Base-by-base conservation (phyloP, 2,797 vertebrate genomes). In the Arctocebus calabarensis region DNA sequence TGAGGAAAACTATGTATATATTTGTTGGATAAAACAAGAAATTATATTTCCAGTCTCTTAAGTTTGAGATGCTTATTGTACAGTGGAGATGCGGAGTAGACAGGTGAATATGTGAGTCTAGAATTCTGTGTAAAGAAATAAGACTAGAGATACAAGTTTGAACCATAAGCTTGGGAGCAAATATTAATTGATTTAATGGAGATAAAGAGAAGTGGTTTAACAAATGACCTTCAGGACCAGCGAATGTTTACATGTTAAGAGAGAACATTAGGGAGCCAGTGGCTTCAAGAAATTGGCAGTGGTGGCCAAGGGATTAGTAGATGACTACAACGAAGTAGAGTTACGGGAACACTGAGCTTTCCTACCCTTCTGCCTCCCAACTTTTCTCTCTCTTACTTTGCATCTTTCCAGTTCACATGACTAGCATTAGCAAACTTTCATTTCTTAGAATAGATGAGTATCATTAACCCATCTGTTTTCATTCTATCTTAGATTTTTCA, bases 391-490 rank as follows among this genome's bases (percentile, higher is more conserved):
- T 75, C 70, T 91, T 11, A 25, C 52, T 85, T 68, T n/a, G 43
- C 43, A 27, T 73, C 82, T 70, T 84, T 52, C 22, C n/a, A 20
- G n/a, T 45, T 75, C 40, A 25, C 48, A 66, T 27, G 68, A 40
- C 48, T 20, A 48, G 27, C n/a, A 34, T 75, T 75, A 66, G 61
- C 25, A 86, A 86, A 84, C 43, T 74, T 66, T 32, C 77, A 68
- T 79, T 91, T 92, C 14, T 14, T 57, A 37, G 64, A n/a, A n/a
- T 57, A 68, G 37, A 27, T 7, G 97, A 97, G 97, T 97, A 97
- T 94, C 91, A 95, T 85, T 93, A 94, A 95, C 59, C 97, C 97
- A 98, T 98, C 97, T 98, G 97, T 93, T 96, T 98, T 98, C 96
- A 97, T 97, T 97, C 95, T 97, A 97, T 91, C 92, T 97, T 95